Evolutionary conservation across 2,888 invertebrate genomes (phyloP).

Genomic region (Odontocolon sp.): DNA sequence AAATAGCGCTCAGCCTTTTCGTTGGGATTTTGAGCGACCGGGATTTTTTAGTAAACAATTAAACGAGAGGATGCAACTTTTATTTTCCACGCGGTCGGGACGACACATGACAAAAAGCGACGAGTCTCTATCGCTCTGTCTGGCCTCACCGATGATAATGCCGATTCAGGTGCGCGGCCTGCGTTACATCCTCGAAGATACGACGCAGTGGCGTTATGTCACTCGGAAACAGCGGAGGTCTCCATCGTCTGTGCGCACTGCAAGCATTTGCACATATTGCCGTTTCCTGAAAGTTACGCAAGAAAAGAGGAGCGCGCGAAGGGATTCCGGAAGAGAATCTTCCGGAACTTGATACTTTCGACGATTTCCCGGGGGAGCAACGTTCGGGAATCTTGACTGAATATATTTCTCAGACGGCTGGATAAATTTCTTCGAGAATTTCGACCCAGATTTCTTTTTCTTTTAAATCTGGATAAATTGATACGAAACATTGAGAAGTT

Average conservation of each 20-base stretch:
- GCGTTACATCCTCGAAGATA: slow-evolving; percentile 86
- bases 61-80: slow-evolving; percentile 14
- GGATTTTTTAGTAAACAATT: neutral
- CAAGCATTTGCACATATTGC: slow-evolving; percentile 69
- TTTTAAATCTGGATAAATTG: neutral
- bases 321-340: neutral
- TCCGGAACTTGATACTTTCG: too few relatives aligned
- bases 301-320: neutral
- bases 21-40: slow-evolving; percentile 40
- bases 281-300: slow-evolving; percentile 54
- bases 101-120: slow-evolving; percentile 38
- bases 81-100: slow-evolving; percentile 11
- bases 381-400: neutral
- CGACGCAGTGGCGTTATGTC: slow-evolving; percentile 90
- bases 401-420: neutral
- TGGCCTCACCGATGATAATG: slow-evolving; percentile 75
- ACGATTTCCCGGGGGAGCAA: neutral
- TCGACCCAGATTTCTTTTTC: neutral
- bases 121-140: slow-evolving; percentile 21
- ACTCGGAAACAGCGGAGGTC: slow-evolving; percentile 90
- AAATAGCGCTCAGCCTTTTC: slow-evolving; percentile 20
- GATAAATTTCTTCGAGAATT: neutral
- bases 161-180: slow-evolving; percentile 82
- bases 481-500: neutral
- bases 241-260: slow-evolving; percentile 92